Evolutionary conservation across 2,888 invertebrate species (phyloP), one percentile per base, ranked within the genome.

Genomic region (Eumacrocentrus americanus): DNA sequence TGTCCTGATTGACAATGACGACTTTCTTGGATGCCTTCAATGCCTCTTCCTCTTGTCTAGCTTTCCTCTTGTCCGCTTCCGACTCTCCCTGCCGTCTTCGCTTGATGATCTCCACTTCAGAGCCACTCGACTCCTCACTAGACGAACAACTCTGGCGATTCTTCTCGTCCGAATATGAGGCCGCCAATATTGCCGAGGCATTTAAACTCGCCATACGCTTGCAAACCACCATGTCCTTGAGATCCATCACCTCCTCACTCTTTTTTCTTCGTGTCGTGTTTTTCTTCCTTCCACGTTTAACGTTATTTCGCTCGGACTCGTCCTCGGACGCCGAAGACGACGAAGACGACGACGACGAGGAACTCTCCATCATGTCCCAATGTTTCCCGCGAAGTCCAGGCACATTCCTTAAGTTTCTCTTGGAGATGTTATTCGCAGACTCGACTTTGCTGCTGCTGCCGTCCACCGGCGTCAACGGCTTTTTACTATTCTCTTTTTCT

Each of bases 191-290:
- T 16, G 95, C 95, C 34, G 91, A 90, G 11, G 95, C 95, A 79
- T 95, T 95, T 25, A 95, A 82, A 76, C 93, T 93, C 16, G 95
- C 95, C 94, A 95, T 94, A 25, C 95, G 86, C 77, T 94, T 95
- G 69, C 91, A 87, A 12, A 94, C 93, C 4, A 94, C 89, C 88
- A 93, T 92, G 69, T 93, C 93, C 72, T 91, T 91, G 48, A 93
- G 83, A 73, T 92, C 92, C 90, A 91, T 91, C 22, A 88, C 85
- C 38, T 77, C 76, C 53, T 77, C 77, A 42, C 75, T 80, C 63
- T 72, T 76, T 53, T 70, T 71, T 60, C 78, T 73, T 67, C 77
- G 76, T 34, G 71, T 68, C 65, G 71, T 67, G 55, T 75, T 72
- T 64, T 78, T 80, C 11, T 60, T 60, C 63, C 82, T 76, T 67